phyloP scores from a whole-genome alignment of 1,140 invertebrate species.

The Cyrtorhinus lividipennis region DNA sequence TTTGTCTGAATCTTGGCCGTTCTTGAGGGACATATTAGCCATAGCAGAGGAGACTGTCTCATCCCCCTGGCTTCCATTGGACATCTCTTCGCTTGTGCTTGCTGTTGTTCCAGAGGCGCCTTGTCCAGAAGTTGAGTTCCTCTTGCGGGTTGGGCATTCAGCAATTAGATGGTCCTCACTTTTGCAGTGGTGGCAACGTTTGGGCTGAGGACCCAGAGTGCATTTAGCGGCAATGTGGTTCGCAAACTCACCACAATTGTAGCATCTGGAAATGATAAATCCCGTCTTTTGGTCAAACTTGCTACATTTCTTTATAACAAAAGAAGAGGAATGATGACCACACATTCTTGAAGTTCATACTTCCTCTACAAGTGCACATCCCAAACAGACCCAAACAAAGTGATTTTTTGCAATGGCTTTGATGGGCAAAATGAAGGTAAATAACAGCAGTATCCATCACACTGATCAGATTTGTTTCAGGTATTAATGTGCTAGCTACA shows the following conservation, averaged over 20 bases:
- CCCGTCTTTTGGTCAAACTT: no score
- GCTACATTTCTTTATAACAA: no score
- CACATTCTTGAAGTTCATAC: no score
- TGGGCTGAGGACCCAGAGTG: conserved; percentile 67
- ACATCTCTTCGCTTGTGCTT: conserved; percentile 14
- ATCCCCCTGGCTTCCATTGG: conserved; percentile 13
- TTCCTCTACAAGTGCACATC: no score
- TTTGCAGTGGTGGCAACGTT: conserved; percentile 77
- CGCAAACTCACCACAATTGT: conserved; percentile 80
- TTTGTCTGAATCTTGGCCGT: conserved; percentile 7
- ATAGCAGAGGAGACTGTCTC: conserved; percentile 17
- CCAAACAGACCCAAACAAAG: no score
- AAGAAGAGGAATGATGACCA: neutral
- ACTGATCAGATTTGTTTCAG: no score
- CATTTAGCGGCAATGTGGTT: conserved; percentile 83
- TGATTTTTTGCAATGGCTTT: no score
- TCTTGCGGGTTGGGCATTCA: conserved; percentile 50
- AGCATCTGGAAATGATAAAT: conserved; percentile 53
- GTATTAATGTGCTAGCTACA: no score
- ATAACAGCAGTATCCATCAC: no score
- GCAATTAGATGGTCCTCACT: conserved; percentile 71
- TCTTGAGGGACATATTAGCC: conserved; percentile 13
- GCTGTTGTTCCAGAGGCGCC: conserved; percentile 22
- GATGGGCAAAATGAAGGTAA: no score
- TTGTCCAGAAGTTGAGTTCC: conserved; percentile 21